A percentile compares a stretch with the other conserved stretches of the same genome.
Conservation (phyloP, 1,140 invertebrate species). For the Zaprionus ornatus region DNA sequence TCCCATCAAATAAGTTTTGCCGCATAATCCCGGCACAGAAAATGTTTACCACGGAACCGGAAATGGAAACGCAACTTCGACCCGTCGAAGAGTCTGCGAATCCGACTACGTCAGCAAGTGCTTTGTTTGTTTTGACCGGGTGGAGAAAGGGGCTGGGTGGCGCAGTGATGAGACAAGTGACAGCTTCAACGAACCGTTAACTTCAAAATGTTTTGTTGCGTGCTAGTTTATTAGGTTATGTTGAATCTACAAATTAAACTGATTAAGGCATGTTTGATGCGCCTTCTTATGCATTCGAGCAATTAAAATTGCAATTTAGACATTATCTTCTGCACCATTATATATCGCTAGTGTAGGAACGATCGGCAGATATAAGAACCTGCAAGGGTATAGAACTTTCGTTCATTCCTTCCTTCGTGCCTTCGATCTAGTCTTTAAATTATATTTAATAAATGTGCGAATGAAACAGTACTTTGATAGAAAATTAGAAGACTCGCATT, state of each 20-base stretch:
- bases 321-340: too few species aligned
- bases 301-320: too few species aligned
- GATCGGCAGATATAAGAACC: too few species aligned
- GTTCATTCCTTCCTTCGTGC: too few species aligned
- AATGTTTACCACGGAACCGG: conserved; percentile 33
- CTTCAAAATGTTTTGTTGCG: neutral
- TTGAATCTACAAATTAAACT: neutral
- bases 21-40: conserved; percentile 25
- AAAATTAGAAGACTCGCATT: too few species aligned
- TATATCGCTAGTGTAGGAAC: too few species aligned
- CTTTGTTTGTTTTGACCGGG: conserved; percentile 40
- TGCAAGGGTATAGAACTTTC: too few species aligned
- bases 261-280: too few species aligned
- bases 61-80: conserved; percentile 22
- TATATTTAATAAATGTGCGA: too few species aligned
- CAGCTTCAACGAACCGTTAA: neutral
- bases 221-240: neutral
- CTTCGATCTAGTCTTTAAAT: too few species aligned
- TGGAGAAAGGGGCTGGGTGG: neutral
- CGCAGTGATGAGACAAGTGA: neutral
- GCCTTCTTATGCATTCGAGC: too few species aligned
- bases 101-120: conserved; percentile 25
- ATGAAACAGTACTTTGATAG: too few species aligned
- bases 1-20: conserved; percentile 12
- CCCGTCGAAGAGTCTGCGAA: conserved; percentile 3